These are phyloP conservation scores for Cetoscarus ocellatus DNA, from an alignment of 2,797 vertebrate species.

Conservation along the genomic window DNA sequence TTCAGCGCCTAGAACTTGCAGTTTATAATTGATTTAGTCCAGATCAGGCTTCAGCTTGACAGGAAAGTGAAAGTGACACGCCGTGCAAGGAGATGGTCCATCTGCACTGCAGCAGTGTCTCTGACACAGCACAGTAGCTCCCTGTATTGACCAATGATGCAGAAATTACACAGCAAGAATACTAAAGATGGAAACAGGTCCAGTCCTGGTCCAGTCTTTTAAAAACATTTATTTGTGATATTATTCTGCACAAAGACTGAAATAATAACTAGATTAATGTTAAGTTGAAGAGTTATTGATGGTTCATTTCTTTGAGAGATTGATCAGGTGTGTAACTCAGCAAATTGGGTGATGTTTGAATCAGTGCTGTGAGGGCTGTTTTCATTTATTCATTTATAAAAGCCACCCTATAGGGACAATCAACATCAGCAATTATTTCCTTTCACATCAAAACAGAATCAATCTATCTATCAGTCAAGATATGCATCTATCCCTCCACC, in stretches of 20 bases:
- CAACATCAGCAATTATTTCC: too few relatives aligned
- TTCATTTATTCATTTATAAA: too few relatives aligned
- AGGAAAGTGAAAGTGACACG: constrained; percentile 33
- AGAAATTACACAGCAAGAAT: constrained; percentile 55
- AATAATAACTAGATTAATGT: background rate
- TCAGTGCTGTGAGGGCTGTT: background rate
- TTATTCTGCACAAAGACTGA: background rate
- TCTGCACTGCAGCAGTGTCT: constrained; percentile 81
- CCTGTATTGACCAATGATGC: constrained; percentile 38
- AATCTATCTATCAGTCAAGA: too few relatives aligned
- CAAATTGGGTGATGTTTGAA: background rate
- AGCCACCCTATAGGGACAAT: too few relatives aligned
- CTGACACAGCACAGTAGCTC: constrained; percentile 77
- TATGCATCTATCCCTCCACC: too few relatives aligned
- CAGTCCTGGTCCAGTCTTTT: background rate
- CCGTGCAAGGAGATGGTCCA: constrained; percentile 61
- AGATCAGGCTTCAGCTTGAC: constrained; percentile 15
- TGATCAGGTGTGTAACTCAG: constrained; percentile 1
- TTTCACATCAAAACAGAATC: too few relatives aligned
- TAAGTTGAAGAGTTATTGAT: background rate
- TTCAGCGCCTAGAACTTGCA: constrained; percentile 3
- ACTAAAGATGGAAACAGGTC: constrained; percentile 10
- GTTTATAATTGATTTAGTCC: constrained; percentile 22
- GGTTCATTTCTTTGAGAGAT: background rate
- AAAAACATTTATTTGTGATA: background rate